Evolutionary conservation across 2,797 vertebrate species (phyloP).

Genomic region (Echeneis naucrates): DNA sequence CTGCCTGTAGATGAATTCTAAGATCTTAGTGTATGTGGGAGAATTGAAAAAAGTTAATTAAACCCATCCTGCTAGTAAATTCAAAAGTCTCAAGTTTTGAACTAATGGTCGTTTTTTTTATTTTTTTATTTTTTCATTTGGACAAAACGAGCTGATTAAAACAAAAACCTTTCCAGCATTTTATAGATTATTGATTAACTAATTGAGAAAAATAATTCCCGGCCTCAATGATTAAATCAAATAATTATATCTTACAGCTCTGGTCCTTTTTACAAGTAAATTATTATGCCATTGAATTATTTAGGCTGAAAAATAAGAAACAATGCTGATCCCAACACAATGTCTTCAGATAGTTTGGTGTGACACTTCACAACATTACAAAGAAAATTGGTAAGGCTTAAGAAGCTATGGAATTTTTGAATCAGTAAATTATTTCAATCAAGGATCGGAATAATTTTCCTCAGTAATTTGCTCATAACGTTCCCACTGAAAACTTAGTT

Average conservation of each 20-base stretch:
- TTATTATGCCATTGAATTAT: neutral
- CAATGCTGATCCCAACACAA: too few relatives aligned
- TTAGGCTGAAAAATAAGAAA: neutral
- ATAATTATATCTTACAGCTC: neutral
- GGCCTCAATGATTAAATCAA: neutral
- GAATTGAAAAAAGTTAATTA: too few relatives aligned
- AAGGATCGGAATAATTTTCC: neutral
- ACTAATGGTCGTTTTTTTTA: too few relatives aligned
- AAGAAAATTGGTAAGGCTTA: neutral
- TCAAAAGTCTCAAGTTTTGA: too few relatives aligned
- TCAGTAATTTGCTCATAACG: neutral
- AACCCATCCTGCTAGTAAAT: too few relatives aligned
- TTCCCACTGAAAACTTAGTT: neutral
- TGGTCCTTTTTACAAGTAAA: neutral
- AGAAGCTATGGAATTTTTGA: neutral
- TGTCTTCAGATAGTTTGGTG: too few relatives aligned
- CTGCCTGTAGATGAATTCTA: neutral
- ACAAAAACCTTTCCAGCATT: too few relatives aligned
- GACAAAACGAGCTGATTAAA: too few relatives aligned
- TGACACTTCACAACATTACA: neutral
- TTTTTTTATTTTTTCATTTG: too few relatives aligned
- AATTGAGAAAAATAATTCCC: neutral
- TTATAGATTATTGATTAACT: neutral
- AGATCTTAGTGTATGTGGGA: neutral
- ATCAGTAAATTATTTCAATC: neutral